Evolutionary conservation across 2,113 vertebrate species (phyloP).

Genomic region (Ranitomeya imitator): DNA sequence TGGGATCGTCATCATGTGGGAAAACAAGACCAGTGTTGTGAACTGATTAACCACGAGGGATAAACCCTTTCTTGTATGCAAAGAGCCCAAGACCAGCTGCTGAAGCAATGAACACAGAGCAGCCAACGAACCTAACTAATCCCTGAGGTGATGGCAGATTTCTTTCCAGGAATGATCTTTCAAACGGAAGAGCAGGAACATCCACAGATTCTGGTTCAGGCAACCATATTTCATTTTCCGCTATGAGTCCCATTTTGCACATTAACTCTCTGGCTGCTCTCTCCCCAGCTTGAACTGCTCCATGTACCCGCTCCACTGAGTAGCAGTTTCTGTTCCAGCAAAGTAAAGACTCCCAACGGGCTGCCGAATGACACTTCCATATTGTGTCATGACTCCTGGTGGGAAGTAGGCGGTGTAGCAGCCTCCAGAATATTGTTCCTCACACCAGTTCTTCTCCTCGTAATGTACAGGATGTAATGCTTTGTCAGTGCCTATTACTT

Average conservation of each 20-base stretch:
- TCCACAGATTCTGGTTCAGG: conserved; percentile 84
- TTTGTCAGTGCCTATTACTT: too few relatives aligned
- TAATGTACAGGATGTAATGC: conserved; percentile 90
- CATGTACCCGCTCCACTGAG: conserved; percentile 84
- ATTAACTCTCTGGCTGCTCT: conserved; percentile 84
- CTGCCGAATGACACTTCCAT: conserved; percentile 81
- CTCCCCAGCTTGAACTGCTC: conserved; percentile 80
- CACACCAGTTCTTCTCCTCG: conserved; percentile 95
- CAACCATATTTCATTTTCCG: conserved; percentile 80
- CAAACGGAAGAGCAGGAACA: conserved; percentile 78
- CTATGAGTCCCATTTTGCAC: conserved; percentile 80
- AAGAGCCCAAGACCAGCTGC: conserved; percentile 69
- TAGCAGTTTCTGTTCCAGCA: conserved; percentile 83
- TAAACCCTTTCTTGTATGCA: conserved; percentile 78
- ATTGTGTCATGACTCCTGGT: conserved; percentile 89
- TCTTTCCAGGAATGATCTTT: conserved; percentile 85
- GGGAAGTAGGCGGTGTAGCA: conserved; percentile 94
- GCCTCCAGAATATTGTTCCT: conserved; percentile 92
- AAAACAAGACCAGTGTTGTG: not conserved
- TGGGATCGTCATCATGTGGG: not conserved
- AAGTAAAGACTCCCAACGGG: conserved; percentile 76
- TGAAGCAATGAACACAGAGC: conserved; percentile 71
- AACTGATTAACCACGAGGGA: conserved; percentile 49
- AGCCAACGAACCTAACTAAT: conserved; percentile 78
- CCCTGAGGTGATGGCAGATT: conserved; percentile 84